Evolutionary conservation across 2,888 invertebrate genomes (phyloP).

Genomic region (Plagodis pulveraria): DNA sequence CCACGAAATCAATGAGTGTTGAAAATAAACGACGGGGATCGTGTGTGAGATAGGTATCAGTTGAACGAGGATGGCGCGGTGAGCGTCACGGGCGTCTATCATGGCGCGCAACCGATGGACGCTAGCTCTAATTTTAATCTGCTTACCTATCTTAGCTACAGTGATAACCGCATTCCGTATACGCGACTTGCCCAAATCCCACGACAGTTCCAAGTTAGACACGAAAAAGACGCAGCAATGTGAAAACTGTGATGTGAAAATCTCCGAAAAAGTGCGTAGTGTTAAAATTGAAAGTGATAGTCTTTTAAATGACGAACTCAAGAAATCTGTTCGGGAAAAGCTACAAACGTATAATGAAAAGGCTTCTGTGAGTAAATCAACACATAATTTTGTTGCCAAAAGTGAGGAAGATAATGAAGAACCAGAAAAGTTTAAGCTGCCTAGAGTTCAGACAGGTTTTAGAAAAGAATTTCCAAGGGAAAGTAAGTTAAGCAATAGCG

Average conservation of each 20-base stretch:
- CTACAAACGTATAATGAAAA: conserved; percentile 55
- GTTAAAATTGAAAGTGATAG: conserved; percentile 71
- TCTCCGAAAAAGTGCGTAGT: conserved; percentile 63
- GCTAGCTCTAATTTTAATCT: conserved; percentile 78
- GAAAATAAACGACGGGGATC: conserved; percentile 66
- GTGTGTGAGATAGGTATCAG: conserved; percentile 62
- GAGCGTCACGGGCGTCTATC: conserved; percentile 69
- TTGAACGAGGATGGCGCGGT: conserved; percentile 77
- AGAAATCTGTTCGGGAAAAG: conserved; percentile 61
- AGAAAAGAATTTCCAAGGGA: conserved; percentile 42
- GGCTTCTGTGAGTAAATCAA: conserved; percentile 46
- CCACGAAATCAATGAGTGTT: conserved; percentile 61
- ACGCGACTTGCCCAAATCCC: conserved; percentile 72
- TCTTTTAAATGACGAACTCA: conserved; percentile 60
- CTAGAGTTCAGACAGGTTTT: conserved; percentile 45
- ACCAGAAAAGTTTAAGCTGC: conserved; percentile 41
- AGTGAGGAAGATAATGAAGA: conserved; percentile 58
- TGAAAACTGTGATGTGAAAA: conserved; percentile 75
- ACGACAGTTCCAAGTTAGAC: conserved; percentile 50
- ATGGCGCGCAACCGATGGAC: conserved; percentile 79
- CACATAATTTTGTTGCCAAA: conserved; percentile 49
- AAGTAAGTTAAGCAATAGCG: conserved; percentile 35
- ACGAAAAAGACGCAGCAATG: conserved; percentile 65
- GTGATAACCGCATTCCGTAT: conserved; percentile 83
- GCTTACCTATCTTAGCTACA: conserved; percentile 76